Conservation (phyloP, 2,888 invertebrate species). For the Rhingia campestris region DNA sequence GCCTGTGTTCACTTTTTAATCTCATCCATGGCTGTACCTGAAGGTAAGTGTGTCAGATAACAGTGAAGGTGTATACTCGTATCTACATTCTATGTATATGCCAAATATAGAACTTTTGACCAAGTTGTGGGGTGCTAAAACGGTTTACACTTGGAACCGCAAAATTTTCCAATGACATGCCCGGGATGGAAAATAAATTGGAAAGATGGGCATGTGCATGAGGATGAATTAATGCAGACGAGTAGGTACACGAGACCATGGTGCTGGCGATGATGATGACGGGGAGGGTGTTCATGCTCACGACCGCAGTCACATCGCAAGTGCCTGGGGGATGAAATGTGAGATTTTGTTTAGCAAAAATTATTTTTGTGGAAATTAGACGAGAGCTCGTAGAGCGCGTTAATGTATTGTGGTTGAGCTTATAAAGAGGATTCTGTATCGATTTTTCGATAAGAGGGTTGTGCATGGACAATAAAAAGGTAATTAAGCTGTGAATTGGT, state of each 20-base stretch:
- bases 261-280: neutral
- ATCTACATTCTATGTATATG: slow-evolving; percentile 1
- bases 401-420: slow-evolving; percentile 12
- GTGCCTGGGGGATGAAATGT: slow-evolving; percentile 5
- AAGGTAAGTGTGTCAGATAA: slow-evolving; percentile 86
- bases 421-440: slow-evolving; percentile 16
- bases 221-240: slow-evolving; percentile 32
- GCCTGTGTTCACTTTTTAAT: slow-evolving; percentile 97
- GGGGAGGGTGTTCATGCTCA: neutral
- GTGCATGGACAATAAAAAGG: neutral
- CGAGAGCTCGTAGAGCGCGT: slow-evolving; percentile 9
- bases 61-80: neutral
- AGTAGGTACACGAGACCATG: slow-evolving; percentile 2
- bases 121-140: slow-evolving; percentile 35
- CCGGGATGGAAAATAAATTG: slow-evolving; percentile 44
- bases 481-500: slow-evolving; percentile 31
- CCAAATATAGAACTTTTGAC: too few relatives aligned
- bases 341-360: slow-evolving; percentile 39
- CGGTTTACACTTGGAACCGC: slow-evolving; percentile 38
- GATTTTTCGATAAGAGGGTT: neutral
- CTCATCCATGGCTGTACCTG: slow-evolving; percentile 96
- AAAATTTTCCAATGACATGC: slow-evolving; percentile 62
- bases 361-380: slow-evolving; percentile 35
- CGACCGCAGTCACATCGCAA: neutral
- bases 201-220: slow-evolving; percentile 23